A percentile compares a stretch with the other conserved stretches of the same genome.
Conservation (phyloP, 2,797 vertebrate species). For the Carcharodon carcharias region DNA sequence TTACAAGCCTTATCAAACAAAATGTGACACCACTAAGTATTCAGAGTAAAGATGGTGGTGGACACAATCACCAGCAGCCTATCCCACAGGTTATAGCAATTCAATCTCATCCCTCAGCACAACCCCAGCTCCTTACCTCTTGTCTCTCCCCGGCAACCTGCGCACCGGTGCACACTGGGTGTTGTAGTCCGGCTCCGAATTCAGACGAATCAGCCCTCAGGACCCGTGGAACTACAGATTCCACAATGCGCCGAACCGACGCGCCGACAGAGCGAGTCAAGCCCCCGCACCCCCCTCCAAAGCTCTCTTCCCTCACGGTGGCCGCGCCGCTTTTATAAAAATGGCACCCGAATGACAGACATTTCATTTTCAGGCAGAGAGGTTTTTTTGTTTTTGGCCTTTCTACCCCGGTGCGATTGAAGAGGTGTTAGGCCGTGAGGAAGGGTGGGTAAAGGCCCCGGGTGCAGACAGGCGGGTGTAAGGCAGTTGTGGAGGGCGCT, state of each 20-base stretch:
- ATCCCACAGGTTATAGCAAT: not conserved
- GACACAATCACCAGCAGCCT: no score
- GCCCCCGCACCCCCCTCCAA: not conserved
- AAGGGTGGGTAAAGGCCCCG: not conserved
- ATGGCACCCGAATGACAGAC: not conserved
- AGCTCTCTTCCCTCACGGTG: no score
- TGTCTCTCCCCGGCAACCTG: not conserved
- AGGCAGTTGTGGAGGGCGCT: not conserved
- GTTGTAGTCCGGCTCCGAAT: not conserved
- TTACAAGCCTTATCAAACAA: not conserved
- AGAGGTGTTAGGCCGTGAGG: not conserved
- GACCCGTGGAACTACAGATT: not conserved
- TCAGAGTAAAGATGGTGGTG: not conserved
- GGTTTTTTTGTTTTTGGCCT: not conserved
- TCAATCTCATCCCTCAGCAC: not conserved
- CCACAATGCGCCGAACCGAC: not conserved
- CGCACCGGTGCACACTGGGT: not conserved
- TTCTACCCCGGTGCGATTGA: not conserved
- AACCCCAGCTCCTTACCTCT: not conserved
- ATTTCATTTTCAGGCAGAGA: no score
- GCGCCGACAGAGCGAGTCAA: not conserved
- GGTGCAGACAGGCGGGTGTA: not conserved
- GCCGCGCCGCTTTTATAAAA: no score
- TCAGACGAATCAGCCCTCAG: fast-evolving
- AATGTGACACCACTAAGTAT: not conserved